Base-by-base conservation (phyloP, 2,113 vertebrate genomes). In the Catagonus wagneri region DNA sequence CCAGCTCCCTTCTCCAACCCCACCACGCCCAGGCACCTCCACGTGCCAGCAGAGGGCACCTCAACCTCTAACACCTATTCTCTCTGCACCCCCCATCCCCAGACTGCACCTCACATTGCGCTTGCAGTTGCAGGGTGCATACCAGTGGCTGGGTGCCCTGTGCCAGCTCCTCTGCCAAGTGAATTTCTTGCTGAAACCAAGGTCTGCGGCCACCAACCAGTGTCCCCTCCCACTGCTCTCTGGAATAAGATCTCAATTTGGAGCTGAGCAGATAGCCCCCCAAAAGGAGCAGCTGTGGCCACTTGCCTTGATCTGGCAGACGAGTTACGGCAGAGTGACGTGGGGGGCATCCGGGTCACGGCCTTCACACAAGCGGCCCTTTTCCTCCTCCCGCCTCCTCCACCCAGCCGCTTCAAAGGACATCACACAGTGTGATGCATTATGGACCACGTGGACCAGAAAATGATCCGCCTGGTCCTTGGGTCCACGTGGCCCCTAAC, bases 381-480 rank as follows among this genome's bases (percentile, higher is more conserved):
- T 68, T n/a, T 32, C 34, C 34, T 44, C 61, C 27, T 8, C 72
- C 2, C 52, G 44, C 44, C 44, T n/a, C 25, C 52, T 60, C 76
- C 11, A 8, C 15, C 32, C 89, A 50, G 20, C 52, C 60, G 29
- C 66, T 76, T 13, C 56, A 65, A 71, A 79, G n/a, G 60, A 61
- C 23, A 22, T 27, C 6, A 0, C 6, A 0, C 23, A 29, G 56
- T 34, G 25, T 25, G 50, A 61, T 0, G 0, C 11, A 27, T 25
- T 65, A 0, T 1, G n/a, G 19, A 36, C 61, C 54, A 25, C 0
- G 0, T 6, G 50, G 3, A 17, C 58, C 68, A 71, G 34, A 27
- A 74, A 29, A 84, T 32, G 52, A 44, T 44, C 44, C 44, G 8
- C 44, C 44, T 44, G 44, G 44, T 44, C 44, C 44, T 6, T 44